Evolutionary conservation across 2,113 vertebrate species (phyloP).

Genomic region (Dasyornis broadbenti): DNA sequence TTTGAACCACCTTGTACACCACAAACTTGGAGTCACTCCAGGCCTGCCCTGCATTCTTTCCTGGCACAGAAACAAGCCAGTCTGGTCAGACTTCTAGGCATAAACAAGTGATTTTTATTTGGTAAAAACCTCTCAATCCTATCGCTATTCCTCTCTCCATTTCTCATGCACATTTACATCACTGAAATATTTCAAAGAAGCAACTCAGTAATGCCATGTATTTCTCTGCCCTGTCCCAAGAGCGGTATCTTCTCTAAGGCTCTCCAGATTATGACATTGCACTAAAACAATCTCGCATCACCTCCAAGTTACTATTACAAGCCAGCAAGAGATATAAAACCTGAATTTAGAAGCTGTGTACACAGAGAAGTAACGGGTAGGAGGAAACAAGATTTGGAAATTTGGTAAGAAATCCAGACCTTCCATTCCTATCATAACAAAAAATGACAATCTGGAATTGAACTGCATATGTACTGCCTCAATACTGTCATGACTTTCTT

Average conservation of each 20-base stretch:
- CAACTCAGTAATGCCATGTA: neutral
- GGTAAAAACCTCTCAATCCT: neutral
- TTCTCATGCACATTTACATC: neutral
- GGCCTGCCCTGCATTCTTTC: neutral
- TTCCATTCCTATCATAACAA: neutral
- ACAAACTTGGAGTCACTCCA: neutral
- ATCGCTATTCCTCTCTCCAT: neutral
- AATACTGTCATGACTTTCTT: neutral
- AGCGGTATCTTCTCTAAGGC: neutral
- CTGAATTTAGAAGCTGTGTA: neutral
- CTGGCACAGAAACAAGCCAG: neutral
- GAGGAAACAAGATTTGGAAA: neutral
- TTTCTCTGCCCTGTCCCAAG: neutral
- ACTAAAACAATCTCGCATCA: neutral
- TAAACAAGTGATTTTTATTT: neutral
- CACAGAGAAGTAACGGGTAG: neutral
- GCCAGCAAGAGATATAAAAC: neutral
- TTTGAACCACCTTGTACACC: neutral
- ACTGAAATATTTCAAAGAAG: neutral
- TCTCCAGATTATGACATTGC: neutral
- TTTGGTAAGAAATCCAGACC: neutral
- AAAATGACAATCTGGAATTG: neutral
- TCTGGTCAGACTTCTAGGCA: neutral
- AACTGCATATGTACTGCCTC: neutral
- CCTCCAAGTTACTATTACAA: neutral